Base-by-base conservation (phyloP, 2,888 invertebrate species). In the Tineola bisselliella region DNA sequence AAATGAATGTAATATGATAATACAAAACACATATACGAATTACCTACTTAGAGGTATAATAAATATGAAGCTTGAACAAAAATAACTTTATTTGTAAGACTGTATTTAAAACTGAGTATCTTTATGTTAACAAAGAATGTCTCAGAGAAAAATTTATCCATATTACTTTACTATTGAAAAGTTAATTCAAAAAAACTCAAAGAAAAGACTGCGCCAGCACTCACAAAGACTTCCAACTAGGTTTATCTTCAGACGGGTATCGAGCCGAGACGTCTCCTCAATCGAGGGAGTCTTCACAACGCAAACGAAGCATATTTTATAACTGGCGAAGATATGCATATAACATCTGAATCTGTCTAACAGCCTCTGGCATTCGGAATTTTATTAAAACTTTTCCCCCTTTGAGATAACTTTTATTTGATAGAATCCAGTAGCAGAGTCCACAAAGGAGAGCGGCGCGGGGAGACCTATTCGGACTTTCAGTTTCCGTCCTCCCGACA, bases 351-450 rank as follows among this genome's bases (percentile, higher is more conserved):
- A 76, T 75, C 74, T 75, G 73, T 72, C 76, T 74, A 73, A 79
- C 69, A 70, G 82, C 84, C 76, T 64, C 71, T 71, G 80, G 84
- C 83, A 74, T 74, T 78, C 67, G 72, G 76, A 77, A 84, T 86
- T 86, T 84, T 86, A 84, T 86, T 83, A 84, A 83, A 86, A 84
- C 75, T 86, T 81, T 76, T 75, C 81, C 82, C 83, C 81, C 79
- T 84, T 84, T 82, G 75, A 81, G 76, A 82, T 76, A 81, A 81
- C 79, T 81, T 82, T 74, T 78, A 75, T 84, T 82, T 84, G 84
- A 87, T 81, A 82, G 78, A 76, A 79, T 73, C 73, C 78, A 76
- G 75, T 68, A 69, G 60, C 30, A 44, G 19, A 48, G 25, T 31
- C 30, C 44, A 30, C 25, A 59, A n/a, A 13, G 58, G 59, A 19